A percentile compares a stretch with the other conserved stretches of the same genome.
Evolutionary conservation across 2,888 invertebrate species (phyloP).

Genomic region (Tyria jacobaeae): DNA sequence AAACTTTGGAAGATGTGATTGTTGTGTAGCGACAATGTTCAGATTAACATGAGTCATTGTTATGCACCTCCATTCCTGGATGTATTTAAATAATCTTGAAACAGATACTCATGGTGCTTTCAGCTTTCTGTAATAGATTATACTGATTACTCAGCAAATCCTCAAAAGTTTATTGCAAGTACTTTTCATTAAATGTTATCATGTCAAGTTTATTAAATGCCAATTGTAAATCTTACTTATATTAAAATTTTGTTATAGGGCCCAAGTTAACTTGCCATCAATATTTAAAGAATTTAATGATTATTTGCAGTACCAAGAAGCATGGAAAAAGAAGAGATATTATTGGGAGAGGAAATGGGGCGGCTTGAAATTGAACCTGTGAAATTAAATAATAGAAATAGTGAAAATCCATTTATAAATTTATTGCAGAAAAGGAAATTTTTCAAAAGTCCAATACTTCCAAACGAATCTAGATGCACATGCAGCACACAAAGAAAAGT

Average conservation of each 20-base stretch:
- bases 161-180: background rate
- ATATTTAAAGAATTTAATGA: background rate
- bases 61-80: background rate
- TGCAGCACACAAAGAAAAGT: slow-evolving; percentile 64
- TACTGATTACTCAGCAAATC: background rate
- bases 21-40: no score
- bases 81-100: background rate
- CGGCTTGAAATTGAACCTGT: slow-evolving; percentile 86
- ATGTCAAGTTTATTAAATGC: no score
- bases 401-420: slow-evolving; percentile 71
- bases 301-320: slow-evolving; percentile 45
- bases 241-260: no score
- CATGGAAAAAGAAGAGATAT: slow-evolving; percentile 81
- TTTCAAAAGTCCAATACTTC: slow-evolving; percentile 46
- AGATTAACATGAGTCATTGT: background rate
- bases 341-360: slow-evolving; percentile 83
- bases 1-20: background rate
- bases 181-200: no score
- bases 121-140: background rate
- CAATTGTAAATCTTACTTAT: no score
- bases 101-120: background rate
- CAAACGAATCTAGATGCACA: slow-evolving; percentile 62
- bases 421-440: slow-evolving; percentile 38
- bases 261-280: background rate
- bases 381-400: slow-evolving; percentile 59